phyloP scores from a whole-genome alignment of 2,888 invertebrate genomes.

The Epicampocera succincta region DNA sequence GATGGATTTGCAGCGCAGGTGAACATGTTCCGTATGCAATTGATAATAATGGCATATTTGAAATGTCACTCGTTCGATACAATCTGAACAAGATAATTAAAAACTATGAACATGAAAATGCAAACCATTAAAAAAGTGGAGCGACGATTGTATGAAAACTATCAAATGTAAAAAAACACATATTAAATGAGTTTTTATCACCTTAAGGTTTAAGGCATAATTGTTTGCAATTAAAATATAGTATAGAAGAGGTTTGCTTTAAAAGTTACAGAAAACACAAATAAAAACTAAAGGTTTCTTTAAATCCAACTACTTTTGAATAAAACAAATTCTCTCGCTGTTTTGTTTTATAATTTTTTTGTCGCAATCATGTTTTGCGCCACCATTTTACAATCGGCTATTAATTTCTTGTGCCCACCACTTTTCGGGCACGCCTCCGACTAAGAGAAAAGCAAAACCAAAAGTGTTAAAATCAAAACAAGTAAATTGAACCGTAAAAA shows the following conservation, averaged over 20 bases:
- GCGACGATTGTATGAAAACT: not conserved
- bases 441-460: not conserved
- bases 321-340: too few species aligned
- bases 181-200: not conserved
- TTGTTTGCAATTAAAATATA: not conserved
- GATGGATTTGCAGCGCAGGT: constrained; percentile 15
- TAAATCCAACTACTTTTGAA: too few species aligned
- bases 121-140: constrained; percentile 18
- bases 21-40: constrained; percentile 9
- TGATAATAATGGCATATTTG: constrained; percentile 37
- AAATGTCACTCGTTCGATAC: constrained; percentile 50
- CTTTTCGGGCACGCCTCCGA: not conserved
- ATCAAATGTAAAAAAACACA: not conserved
- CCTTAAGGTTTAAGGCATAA: constrained; percentile 14
- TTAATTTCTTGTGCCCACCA: not conserved
- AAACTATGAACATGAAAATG: constrained; percentile 17
- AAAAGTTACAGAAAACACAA: too few species aligned
- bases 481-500: constrained; percentile 21
- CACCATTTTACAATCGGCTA: too few species aligned
- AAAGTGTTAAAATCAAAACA: constrained; percentile 37
- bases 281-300: too few species aligned
- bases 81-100: constrained; percentile 6
- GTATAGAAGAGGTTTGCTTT: not conserved
- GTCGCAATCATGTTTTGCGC: too few species aligned
- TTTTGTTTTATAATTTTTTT: too few species aligned